Evolutionary conservation across 1,140 invertebrate genomes (phyloP).

Genomic region (Orussus abietinus): DNA sequence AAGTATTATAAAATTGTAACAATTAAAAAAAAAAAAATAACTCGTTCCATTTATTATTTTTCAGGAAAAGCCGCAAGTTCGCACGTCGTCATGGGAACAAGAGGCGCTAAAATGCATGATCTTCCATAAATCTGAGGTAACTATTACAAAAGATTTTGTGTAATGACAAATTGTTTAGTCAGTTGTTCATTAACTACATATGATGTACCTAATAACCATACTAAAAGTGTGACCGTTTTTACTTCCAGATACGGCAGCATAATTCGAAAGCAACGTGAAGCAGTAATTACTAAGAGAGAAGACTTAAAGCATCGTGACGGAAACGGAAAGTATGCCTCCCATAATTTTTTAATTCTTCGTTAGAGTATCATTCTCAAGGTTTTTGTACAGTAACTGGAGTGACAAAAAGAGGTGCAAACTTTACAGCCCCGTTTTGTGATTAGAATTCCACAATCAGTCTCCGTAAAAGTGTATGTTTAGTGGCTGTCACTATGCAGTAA

Average conservation of each 20-base stretch:
- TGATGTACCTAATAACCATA: too few relatives aligned
- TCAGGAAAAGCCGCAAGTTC: slow-evolving; percentile 43
- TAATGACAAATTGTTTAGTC: slow-evolving; percentile 4
- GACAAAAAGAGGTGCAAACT: too few relatives aligned
- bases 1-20: slow-evolving; percentile 4
- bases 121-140: slow-evolving; percentile 20
- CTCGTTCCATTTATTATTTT: slow-evolving; percentile 1
- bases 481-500: slow-evolving; percentile 2
- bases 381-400: too few relatives aligned
- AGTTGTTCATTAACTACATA: too few relatives aligned
- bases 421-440: background rate
- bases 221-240: background rate
- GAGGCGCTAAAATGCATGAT: slow-evolving; percentile 34
- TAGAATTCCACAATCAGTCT: slow-evolving; percentile 4
- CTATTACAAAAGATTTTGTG: slow-evolving; percentile 7
- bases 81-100: slow-evolving; percentile 44
- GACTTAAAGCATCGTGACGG: too few relatives aligned
- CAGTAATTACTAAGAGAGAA: too few relatives aligned
- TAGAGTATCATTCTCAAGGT: too few relatives aligned
- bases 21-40: slow-evolving; percentile 9
- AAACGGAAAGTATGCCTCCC: too few relatives aligned
- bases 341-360: too few relatives aligned
- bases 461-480: background rate
- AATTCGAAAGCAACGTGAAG: background rate
- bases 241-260: slow-evolving; percentile 6